These are phyloP conservation scores for Mesorhabditis spiculigera DNA, from an alignment of 2,888 invertebrate genomes.

Conservation along the genomic window DNA sequence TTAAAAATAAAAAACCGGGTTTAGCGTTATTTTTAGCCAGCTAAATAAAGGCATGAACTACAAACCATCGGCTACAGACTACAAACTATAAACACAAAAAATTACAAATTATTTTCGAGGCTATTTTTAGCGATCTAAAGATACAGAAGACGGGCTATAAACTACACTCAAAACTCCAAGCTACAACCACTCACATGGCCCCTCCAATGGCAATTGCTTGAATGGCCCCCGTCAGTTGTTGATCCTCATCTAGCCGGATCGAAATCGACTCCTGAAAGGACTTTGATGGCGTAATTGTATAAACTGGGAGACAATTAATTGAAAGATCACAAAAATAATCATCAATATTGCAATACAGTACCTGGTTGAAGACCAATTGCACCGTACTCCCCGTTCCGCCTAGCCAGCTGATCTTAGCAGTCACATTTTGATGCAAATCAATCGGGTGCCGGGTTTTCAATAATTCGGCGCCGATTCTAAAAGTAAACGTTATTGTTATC, in stretches of 20 bases:
- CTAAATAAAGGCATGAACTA: too few species aligned
- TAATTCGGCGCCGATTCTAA: not conserved
- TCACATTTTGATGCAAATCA: not conserved
- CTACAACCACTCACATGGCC: not conserved
- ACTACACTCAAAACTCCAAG: too few species aligned
- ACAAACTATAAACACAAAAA: too few species aligned
- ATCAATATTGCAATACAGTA: not conserved
- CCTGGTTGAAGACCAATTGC: not conserved
- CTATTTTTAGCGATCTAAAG: too few species aligned
- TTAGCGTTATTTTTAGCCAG: too few species aligned
- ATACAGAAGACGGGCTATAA: slow-evolving; percentile 6
- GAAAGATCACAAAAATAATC: too few species aligned
- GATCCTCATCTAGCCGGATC: not conserved
- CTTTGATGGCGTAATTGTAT: too few species aligned
- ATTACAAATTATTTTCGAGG: too few species aligned
- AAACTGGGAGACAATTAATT: too few species aligned
- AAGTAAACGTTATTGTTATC: not conserved
- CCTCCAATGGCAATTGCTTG: not conserved
- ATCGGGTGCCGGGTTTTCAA: not conserved
- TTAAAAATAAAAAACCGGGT: too few species aligned
- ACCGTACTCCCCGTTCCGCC: not conserved
- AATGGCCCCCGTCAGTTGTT: not conserved
- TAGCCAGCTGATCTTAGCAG: not conserved
- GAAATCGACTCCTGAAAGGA: not conserved
- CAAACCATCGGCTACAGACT: too few species aligned